phyloP scores from a whole-genome alignment of 2,113 vertebrate species.

The Chitala chitala region DNA sequence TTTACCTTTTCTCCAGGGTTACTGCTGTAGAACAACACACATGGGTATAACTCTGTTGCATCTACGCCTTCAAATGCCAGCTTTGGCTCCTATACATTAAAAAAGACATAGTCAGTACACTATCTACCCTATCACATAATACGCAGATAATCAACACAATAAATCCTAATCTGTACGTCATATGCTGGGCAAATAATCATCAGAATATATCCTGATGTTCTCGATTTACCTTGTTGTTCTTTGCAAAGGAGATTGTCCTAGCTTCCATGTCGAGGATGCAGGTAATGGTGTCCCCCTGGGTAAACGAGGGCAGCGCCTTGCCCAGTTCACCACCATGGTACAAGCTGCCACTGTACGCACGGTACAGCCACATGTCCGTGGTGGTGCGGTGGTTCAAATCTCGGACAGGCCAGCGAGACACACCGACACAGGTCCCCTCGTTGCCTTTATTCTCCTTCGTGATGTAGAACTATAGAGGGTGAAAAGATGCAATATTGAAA shows the following conservation, averaged over 20 bases:
- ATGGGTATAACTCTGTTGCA: conserved; percentile 66
- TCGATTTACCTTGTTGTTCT: conserved; percentile 64
- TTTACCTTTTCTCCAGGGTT: conserved; percentile 72
- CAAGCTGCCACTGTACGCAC: conserved; percentile 72
- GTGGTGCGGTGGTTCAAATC: conserved; percentile 75
- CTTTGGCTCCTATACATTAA: conserved; percentile 61
- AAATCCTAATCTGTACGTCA: background rate
- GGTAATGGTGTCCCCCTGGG: conserved; percentile 71
- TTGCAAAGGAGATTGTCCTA: conserved; percentile 69
- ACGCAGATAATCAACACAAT: background rate
- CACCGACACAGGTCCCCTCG: conserved; percentile 67
- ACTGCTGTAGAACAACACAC: conserved; percentile 74
- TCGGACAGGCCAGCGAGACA: conserved; percentile 68
- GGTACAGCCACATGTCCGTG: conserved; percentile 75
- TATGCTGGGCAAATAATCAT: background rate
- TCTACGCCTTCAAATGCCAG: conserved; percentile 71
- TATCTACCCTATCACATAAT: too few species aligned
- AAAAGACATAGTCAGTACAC: background rate
- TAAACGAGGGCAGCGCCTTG: conserved; percentile 66
- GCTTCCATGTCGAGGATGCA: conserved; percentile 75
- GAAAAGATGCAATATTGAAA: background rate
- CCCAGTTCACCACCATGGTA: conserved; percentile 70
- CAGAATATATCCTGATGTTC: background rate
- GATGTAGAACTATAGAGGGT: conserved; percentile 59
- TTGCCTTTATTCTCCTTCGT: conserved; percentile 72